Conservation (phyloP, 2,888 invertebrate species). For the Trichogramma dendrolimi region DNA sequence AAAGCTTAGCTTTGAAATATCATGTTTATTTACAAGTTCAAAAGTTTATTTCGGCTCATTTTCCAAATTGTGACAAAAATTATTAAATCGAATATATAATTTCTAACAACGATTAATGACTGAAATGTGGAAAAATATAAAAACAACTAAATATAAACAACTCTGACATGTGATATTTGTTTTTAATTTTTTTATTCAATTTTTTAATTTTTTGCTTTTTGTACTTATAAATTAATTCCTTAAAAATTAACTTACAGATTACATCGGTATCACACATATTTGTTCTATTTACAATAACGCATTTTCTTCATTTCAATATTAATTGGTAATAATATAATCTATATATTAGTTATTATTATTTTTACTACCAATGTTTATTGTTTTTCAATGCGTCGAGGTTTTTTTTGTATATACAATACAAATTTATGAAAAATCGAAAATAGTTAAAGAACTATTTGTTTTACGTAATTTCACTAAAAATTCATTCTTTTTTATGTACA, state of each 20-base stretch:
- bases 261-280: constrained; percentile 15
- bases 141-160: constrained; percentile 52
- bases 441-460: constrained; percentile 40
- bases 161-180: constrained; percentile 32
- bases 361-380: constrained; percentile 16
- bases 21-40: too few relatives aligned
- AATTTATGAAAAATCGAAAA: constrained; percentile 51
- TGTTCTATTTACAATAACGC: constrained; percentile 4
- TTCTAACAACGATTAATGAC: constrained; percentile 50
- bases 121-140: constrained; percentile 52
- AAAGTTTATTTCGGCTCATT: constrained; percentile 27
- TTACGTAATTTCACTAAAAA: too few relatives aligned
- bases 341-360: constrained; percentile 18
- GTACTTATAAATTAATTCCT: too few relatives aligned
- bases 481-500: too few relatives aligned
- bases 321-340: constrained; percentile 20
- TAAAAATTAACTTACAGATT: constrained; percentile 11
- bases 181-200: constrained; percentile 20
- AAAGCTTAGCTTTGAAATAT: too few relatives aligned
- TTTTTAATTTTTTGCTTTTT: constrained; percentile 12
- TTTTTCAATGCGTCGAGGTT: constrained; percentile 28
- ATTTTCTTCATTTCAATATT: not conserved
- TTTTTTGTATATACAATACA: constrained; percentile 50
- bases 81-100: constrained; percentile 30
- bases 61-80: too few relatives aligned